Percentiles rank a stretch among this genome's conserved stretches.
phyloP scores from a whole-genome alignment of 2,113 vertebrate species.

The Asarcornis scutulata region DNA sequence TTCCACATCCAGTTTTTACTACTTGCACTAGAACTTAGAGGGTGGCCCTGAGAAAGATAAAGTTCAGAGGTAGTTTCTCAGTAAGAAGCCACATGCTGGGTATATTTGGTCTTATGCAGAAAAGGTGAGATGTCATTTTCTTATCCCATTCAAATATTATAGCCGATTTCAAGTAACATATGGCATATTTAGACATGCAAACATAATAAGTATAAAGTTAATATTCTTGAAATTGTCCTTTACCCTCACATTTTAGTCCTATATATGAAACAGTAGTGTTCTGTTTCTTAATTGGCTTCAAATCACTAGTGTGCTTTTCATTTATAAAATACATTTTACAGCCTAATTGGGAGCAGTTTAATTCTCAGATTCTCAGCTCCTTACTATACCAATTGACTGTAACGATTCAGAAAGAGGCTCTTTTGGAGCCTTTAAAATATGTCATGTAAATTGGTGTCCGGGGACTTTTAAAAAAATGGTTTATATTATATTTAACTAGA shows the following conservation, averaged over 20 bases:
- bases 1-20: not conserved
- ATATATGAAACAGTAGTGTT: constrained; percentile 41
- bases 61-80: not conserved
- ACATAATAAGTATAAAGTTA: not conserved
- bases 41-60: not conserved
- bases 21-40: not conserved
- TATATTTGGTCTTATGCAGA: not conserved
- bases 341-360: constrained; percentile 67
- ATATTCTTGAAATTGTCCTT: constrained; percentile 28
- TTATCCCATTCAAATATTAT: not conserved
- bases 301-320: constrained; percentile 48
- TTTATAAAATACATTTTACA: constrained; percentile 59
- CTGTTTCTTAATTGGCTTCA: constrained; percentile 55
- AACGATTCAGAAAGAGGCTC: constrained; percentile 25
- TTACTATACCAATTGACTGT: constrained; percentile 52
- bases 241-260: not conserved
- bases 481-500: constrained; percentile 38
- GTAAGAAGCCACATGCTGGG: not conserved
- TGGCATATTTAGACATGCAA: not conserved
- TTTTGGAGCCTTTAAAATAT: constrained; percentile 33
- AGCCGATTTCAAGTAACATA: constrained; percentile 3
- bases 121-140: not conserved
- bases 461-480: not conserved
- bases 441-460: constrained; percentile 8
- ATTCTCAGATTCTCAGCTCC: constrained; percentile 56